Conservation (phyloP, 2,113 vertebrate species). For the Tetraodon nigroviridis region DNA sequence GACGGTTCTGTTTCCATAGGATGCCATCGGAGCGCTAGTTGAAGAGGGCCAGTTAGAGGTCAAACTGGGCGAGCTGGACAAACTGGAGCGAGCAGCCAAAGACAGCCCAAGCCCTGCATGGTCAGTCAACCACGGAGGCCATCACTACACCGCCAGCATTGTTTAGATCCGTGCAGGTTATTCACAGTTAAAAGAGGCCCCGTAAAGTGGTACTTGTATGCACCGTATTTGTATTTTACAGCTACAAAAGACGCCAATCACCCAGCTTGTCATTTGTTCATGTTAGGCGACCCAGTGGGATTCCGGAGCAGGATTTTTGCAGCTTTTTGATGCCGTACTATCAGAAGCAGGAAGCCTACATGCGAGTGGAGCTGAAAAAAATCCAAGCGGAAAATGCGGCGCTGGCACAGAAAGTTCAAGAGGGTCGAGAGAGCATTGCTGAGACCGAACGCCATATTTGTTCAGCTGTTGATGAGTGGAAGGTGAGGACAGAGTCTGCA, state of each 20-base stretch:
- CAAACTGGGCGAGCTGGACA: constrained; percentile 73
- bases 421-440: constrained; percentile 62
- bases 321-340: constrained; percentile 71
- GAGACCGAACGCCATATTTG: constrained; percentile 64
- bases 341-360: constrained; percentile 69
- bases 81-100: constrained; percentile 62
- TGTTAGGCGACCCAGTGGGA: constrained; percentile 71
- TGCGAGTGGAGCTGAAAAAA: constrained; percentile 66
- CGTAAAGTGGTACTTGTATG: background rate
- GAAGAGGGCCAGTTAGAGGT: constrained; percentile 69
- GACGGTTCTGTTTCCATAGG: constrained; percentile 37
- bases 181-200: background rate
- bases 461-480: constrained; percentile 68
- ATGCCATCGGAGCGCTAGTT: constrained; percentile 68
- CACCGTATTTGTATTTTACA: background rate
- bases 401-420: constrained; percentile 63
- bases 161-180: no score
- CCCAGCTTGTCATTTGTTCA: constrained; percentile 4
- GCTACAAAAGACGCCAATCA: background rate
- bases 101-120: constrained; percentile 61
- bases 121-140: constrained; percentile 41
- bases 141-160: no score
- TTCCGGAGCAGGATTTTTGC: constrained; percentile 74
- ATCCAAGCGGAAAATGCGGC: constrained; percentile 67
- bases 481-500: constrained; percentile 48